Conservation (phyloP, 2,797 vertebrate species). For the Oophaga sylvatica region DNA sequence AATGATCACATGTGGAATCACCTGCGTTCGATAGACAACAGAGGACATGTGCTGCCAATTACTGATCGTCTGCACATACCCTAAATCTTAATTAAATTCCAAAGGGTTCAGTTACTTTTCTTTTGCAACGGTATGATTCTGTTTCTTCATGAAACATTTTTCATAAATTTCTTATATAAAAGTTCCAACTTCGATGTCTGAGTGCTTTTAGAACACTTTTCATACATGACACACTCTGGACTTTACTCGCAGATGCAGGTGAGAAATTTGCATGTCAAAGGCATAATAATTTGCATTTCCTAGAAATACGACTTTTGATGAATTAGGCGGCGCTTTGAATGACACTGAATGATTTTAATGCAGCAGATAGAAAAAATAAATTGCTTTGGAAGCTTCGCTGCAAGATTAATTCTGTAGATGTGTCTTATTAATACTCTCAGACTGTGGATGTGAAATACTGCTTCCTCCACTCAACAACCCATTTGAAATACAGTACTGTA, state of each 20-base stretch:
- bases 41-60: too few relatives aligned
- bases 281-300: constrained; percentile 39
- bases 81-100: too few relatives aligned
- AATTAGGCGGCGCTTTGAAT: constrained; percentile 33
- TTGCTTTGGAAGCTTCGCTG: constrained; percentile 55
- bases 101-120: too few relatives aligned
- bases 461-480: background rate
- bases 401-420: background rate
- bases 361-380: constrained; percentile 37
- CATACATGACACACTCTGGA: constrained; percentile 1
- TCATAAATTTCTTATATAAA: background rate
- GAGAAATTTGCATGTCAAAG: constrained; percentile 16
- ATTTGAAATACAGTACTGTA: background rate
- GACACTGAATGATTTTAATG: constrained; percentile 46
- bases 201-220: background rate
- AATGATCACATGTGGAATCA: too few relatives aligned
- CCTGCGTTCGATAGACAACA: too few relatives aligned
- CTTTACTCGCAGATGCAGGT: constrained; percentile 36
- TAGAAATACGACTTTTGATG: constrained; percentile 41
- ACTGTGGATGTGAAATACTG: constrained; percentile 16
- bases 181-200: background rate
- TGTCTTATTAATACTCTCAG: constrained; percentile 4
- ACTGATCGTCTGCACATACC: too few relatives aligned
- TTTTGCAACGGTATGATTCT: background rate
- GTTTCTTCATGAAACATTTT: background rate